Evolutionary conservation across 2,888 invertebrate species (phyloP).

Genomic region (Coleophora flavipennella): DNA sequence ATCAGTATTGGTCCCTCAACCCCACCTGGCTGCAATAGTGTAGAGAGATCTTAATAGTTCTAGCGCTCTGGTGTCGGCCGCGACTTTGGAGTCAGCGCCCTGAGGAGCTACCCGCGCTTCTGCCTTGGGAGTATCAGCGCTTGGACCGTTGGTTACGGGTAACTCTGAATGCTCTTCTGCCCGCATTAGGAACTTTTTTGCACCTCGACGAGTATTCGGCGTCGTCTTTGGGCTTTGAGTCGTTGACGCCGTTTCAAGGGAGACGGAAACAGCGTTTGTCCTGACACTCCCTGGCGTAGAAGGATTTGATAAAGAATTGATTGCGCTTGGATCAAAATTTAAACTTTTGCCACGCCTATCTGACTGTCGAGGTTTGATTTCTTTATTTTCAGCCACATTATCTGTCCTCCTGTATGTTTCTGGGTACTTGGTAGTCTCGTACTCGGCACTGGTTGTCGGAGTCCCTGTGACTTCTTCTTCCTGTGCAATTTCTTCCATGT

Average conservation of each 20-base stretch:
- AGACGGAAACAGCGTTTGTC: conserved; percentile 5
- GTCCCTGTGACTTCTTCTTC: conserved; percentile 40
- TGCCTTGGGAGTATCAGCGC: conserved; percentile 47
- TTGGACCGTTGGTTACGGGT: conserved; percentile 28
- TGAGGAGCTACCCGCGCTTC: conserved; percentile 48
- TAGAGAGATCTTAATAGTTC: conserved; percentile 88
- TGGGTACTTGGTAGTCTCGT: conserved; percentile 32
- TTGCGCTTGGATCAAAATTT: conserved; percentile 45
- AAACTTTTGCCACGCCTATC: conserved; percentile 45
- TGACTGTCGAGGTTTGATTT: conserved; percentile 28
- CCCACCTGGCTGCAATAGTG: conserved; percentile 87
- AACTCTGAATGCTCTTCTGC: conserved; percentile 33
- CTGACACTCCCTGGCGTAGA: conserved; percentile 35
- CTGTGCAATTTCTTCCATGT: conserved; percentile 62
- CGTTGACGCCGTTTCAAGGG: conserved; percentile 30
- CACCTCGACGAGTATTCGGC: conserved; percentile 42
- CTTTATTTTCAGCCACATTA: conserved; percentile 26
- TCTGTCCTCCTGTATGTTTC: conserved; percentile 35
- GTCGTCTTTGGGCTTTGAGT: conserved; percentile 42
- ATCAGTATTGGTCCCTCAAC: conserved; percentile 38
- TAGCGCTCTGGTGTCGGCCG: conserved; percentile 83
- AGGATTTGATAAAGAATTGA: conserved; percentile 54
- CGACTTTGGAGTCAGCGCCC: conserved; percentile 45
- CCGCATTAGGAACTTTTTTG: conserved; percentile 43
- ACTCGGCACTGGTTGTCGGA: conserved; percentile 29